Conservation (phyloP, 2,888 invertebrate genomes). For the Parochlus steinenii region DNA sequence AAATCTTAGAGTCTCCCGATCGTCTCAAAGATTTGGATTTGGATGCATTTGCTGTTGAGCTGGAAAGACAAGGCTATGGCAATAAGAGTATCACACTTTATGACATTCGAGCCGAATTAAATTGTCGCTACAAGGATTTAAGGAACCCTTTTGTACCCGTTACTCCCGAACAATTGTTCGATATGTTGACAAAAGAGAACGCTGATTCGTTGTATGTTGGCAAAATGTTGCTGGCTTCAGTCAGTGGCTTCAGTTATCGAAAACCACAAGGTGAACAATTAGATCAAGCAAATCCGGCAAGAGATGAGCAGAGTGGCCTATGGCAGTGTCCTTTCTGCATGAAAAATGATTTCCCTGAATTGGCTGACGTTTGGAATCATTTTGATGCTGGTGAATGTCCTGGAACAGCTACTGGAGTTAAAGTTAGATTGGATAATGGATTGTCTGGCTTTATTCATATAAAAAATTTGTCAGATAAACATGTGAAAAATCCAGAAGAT, state of each 20-base stretch:
- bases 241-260: slow-evolving; percentile 65
- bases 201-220: slow-evolving; percentile 84
- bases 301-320: slow-evolving; percentile 83
- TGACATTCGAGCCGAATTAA: slow-evolving; percentile 91
- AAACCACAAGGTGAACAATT: slow-evolving; percentile 86
- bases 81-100: slow-evolving; percentile 90
- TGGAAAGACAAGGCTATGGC: slow-evolving; percentile 79
- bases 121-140: slow-evolving; percentile 82
- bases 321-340: slow-evolving; percentile 98
- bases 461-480: slow-evolving; percentile 83
- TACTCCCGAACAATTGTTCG: slow-evolving; percentile 77
- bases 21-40: slow-evolving; percentile 88
- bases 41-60: slow-evolving; percentile 95
- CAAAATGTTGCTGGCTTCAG: slow-evolving; percentile 69
- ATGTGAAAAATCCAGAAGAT: slow-evolving; percentile 84
- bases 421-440: slow-evolving; percentile 79
- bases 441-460: slow-evolving; percentile 85
- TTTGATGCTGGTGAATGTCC: slow-evolving; percentile 93
- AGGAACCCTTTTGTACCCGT: slow-evolving; percentile 61
- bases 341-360: slow-evolving; percentile 88
- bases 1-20: slow-evolving; percentile 91
- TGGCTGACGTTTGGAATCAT: slow-evolving; percentile 97
- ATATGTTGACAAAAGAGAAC: slow-evolving; percentile 89
- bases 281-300: slow-evolving; percentile 88
- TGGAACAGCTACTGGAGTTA: slow-evolving; percentile 87